Base-by-base conservation (phyloP, 2,888 invertebrate species). In the Nipponacmea schrenckii region DNA sequence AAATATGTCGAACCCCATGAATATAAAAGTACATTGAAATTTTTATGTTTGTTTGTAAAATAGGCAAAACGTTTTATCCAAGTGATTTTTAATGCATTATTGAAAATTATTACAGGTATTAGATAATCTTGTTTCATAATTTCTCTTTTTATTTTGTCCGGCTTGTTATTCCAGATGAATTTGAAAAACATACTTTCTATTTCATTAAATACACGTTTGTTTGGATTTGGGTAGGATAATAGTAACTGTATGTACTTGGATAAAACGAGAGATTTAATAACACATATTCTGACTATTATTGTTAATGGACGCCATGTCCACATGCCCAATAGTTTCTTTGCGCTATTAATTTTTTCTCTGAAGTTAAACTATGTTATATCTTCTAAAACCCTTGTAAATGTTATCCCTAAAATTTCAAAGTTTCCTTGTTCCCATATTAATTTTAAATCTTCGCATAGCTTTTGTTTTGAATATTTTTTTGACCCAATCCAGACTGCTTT, bases 141-240 rank as follows among this genome's bases (percentile, higher is more conserved):
- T 48, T 72, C 65, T 44, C 68, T 48, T 26, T 72, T 72, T 2
- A 68, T 48, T 45, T 72, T 66, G 24, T 69, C 68, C 31, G 65
- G 20, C 62, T 72, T 72, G n/a, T n/a, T n/a, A n/a, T n/a, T n/a
- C n/a, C n/a, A n/a, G n/a, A n/a, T n/a, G 69, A 64, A 68, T 20
- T 56, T 31, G 46, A 27, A 68, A 64, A 68, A 64, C n/a, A 65
- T 24, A 15, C 14, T 39, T 64, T 72, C 31, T 44, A 72, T 15
- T 48, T 72, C 66, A 44, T 72, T 67, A 24, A 50, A 27, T 27
- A n/a, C 64, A 24, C 64, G 27, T 39, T 46, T 1, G 12, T 46
- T 46, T 27, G 71, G 71, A 48, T 45, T 66, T 27, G 72, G 72
- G 2, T 66, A 39, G 1, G 46, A 56, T 17, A 69, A 68, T 45